Evolutionary conservation across 2,888 invertebrate species (phyloP).

Genomic region (Chouioia cunea): DNA sequence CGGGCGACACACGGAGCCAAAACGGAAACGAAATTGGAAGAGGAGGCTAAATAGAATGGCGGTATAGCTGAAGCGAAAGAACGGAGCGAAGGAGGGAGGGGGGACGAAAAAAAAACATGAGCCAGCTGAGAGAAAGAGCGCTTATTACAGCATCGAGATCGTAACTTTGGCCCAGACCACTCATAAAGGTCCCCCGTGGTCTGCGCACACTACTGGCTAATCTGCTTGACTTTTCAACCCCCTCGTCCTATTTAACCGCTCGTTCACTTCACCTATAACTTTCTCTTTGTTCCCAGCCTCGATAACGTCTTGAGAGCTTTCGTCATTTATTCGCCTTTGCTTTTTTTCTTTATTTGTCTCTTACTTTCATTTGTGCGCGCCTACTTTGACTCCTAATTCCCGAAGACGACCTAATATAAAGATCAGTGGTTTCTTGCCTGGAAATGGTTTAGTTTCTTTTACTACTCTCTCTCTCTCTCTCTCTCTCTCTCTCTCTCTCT

Average conservation of each 20-base stretch:
- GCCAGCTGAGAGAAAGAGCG: constrained; percentile 57
- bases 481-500: neutral
- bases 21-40: neutral
- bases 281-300: constrained; percentile 32
- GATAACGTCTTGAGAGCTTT: too few species aligned
- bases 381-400: too few species aligned
- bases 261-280: constrained; percentile 32
- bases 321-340: too few species aligned
- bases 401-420: too few species aligned
- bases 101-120: constrained; percentile 54
- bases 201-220: constrained; percentile 39
- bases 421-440: too few species aligned
- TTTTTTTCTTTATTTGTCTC: too few species aligned
- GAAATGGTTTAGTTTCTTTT: too few species aligned
- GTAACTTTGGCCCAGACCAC: constrained; percentile 62
- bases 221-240: constrained; percentile 35
- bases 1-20: neutral
- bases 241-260: constrained; percentile 25
- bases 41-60: neutral
- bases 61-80: constrained; percentile 4
- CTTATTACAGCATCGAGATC: constrained; percentile 67
- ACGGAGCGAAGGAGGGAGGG: constrained; percentile 22
- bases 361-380: too few species aligned
- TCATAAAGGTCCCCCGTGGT: constrained; percentile 63
- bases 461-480: constrained; percentile 12